Conservation (phyloP, 2,797 vertebrate genomes). For the Antrozous pallidus region DNA sequence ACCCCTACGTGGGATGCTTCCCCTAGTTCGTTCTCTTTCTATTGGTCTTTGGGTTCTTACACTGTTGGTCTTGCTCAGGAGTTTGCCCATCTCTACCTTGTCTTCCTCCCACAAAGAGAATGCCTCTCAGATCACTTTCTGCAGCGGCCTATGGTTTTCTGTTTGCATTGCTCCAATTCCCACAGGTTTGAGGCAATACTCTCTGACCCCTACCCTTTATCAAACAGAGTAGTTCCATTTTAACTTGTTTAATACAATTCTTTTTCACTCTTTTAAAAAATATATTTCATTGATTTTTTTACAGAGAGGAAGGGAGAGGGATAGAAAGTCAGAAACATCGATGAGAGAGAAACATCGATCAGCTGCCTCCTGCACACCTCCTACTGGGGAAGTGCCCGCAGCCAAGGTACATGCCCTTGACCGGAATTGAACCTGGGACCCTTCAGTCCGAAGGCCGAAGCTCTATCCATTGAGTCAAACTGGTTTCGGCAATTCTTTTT, state of each 20-base stretch:
- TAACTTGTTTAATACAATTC: background rate
- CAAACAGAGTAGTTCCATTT: background rate
- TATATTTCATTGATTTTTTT: too few species aligned
- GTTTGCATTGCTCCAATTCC: background rate
- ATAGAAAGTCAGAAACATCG: too few species aligned
- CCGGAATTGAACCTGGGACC: too few species aligned
- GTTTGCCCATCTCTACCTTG: background rate
- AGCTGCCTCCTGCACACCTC: too few species aligned
- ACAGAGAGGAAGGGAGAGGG: too few species aligned
- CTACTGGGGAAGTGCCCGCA: too few species aligned
- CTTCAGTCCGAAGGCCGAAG: too few species aligned
- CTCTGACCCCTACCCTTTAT: too few species aligned
- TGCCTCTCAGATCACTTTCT: background rate
- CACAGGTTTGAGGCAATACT: background rate
- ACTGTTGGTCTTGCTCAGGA: background rate
- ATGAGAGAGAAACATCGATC: too few species aligned
- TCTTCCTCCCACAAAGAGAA: background rate
- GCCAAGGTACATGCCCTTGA: too few species aligned
- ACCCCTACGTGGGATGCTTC: background rate
- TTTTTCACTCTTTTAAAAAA: background rate
- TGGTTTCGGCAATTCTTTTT: too few species aligned
- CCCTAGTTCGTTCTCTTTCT: background rate
- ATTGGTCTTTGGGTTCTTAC: background rate
- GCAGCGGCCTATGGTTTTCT: background rate
- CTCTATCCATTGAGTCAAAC: too few species aligned